Base-by-base conservation (phyloP, 2,797 vertebrate species). In the Morelia viridis region DNA sequence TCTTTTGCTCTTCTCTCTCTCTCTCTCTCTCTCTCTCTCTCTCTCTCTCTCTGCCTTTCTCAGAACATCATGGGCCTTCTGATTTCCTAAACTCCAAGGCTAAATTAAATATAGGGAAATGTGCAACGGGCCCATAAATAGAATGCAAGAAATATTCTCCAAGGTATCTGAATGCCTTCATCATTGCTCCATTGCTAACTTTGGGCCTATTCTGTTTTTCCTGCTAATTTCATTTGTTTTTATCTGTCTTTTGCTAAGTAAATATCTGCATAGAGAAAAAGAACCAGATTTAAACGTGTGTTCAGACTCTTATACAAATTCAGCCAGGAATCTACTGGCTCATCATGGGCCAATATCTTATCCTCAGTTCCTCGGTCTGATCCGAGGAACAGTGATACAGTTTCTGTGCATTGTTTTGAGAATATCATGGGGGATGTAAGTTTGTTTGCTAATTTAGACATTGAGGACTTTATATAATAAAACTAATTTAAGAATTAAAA, bases 1-100 rank as follows among this genome's bases (percentile, higher is more conserved):
- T 96, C 94, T 95, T 93, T 92, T 93, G 89, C 93, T 88, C 94
- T 41, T n/a, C n/a, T 92, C 87, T 94, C 2, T 22, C 92, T 86
- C 94, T 92, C 90, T 93, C 90, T 93, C 94, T 89, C 90, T 87
- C 62, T 71, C 2, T 22, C 92, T 86, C 94, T 92, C 89, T 93
- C 94, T 92, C 89, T 93, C 90, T 93, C 94, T 89, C 90, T 87
- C 62, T 71, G 61, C 46, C 56, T 5, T 28, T 68, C 19, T 53
- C 28, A n/a, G 88, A 19, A 46, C 9, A n/a, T 31, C 0, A 0
- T 0, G 0, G 2, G 76, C 12, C 64, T 85, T 92, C 64, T 83
- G 0, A 0, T 80, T 94, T 90, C 53, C 71, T 28, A 76, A 94
- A 6, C 2, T 46, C 61, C 50, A 85, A 87, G 0, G 0, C 61